Evolutionary conservation across 2,113 vertebrate genomes (phyloP).

Genomic region (Alligator mississippiensis): DNA sequence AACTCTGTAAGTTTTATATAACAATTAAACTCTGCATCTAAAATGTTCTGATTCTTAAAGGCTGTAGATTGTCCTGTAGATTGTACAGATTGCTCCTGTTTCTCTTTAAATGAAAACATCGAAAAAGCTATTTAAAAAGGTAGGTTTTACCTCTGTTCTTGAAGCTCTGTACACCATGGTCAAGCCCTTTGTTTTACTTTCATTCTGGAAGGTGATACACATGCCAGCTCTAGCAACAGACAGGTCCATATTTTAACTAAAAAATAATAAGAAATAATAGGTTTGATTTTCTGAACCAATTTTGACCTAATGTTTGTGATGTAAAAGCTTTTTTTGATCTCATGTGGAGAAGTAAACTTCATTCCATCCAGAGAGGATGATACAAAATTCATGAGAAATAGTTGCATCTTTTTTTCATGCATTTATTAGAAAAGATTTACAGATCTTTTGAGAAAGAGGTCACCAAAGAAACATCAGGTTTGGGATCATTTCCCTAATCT

Average conservation of each 20-base stretch:
- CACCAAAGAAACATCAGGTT: neutral
- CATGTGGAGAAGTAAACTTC: neutral
- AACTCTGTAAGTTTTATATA: neutral
- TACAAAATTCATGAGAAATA: neutral
- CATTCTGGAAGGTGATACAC: neutral
- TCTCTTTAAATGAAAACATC: too few species aligned
- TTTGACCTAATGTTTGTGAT: neutral
- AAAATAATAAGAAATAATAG: neutral
- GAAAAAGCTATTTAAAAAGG: neutral
- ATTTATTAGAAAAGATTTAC: neutral
- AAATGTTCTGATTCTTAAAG: neutral
- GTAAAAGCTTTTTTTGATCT: neutral
- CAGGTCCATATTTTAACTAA: neutral
- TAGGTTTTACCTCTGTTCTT: neutral
- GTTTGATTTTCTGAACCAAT: neutral
- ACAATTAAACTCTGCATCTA: neutral
- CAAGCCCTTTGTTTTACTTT: neutral
- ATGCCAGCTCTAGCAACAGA: neutral
- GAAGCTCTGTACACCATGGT: neutral
- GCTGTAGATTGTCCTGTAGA: too few species aligned
- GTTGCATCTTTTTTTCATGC: neutral
- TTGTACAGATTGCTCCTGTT: too few species aligned
- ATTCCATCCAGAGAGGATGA: neutral
- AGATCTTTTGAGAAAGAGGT: neutral
- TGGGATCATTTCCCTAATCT: neutral